Base-by-base conservation (phyloP, 1,140 invertebrate genomes). In the Cecropterus lyciades region DNA sequence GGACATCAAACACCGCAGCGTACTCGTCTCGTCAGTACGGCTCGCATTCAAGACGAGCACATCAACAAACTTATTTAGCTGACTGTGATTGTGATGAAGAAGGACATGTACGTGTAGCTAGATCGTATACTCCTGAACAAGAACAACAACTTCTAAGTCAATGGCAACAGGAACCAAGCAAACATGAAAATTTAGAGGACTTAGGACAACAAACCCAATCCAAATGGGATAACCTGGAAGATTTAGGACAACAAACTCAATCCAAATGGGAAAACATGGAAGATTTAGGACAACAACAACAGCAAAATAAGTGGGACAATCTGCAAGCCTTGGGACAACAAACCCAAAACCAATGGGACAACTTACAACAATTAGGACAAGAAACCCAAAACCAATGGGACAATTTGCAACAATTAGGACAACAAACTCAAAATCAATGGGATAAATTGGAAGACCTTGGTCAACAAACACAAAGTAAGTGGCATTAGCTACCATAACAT, bases 171-270 rank as follows among this genome's bases (percentile, higher is more conserved):
- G 71, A 69, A 45, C 69, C 80, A 69, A 70, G 74, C 57, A 55
- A 75, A 13, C 77, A 72, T 55, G 76, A 78, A 56, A 74, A 83
- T 37, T 70, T 81, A 24, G 79, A 91, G 73, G 75, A 90, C 60
- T 75, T 85, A 49, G 80, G 72, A 0, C 88, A 91, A 68, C 72
- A 85, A 53, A 69, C 70, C 13, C 70, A 79, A 68, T 66, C 66
- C 42, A 68, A 77, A 37, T 71, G 65, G 52, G 66, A 70, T 20
- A 73, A 67, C 55, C 52, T 49, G 6, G 71, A 77, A 73, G 72
- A 80, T 67, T 73, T 82, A 27, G 77, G 80, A 11, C 80, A 81
- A 53, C 67, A 85, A 24, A 57, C 68, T 60, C 76, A 77, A 75
- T 64, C 51, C 24, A 59, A 73, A 56, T 73, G 60, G 64, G 60